These are phyloP conservation scores for Fratercula arctica DNA, from an alignment of 2,797 vertebrate species.

Conservation along the genomic window DNA sequence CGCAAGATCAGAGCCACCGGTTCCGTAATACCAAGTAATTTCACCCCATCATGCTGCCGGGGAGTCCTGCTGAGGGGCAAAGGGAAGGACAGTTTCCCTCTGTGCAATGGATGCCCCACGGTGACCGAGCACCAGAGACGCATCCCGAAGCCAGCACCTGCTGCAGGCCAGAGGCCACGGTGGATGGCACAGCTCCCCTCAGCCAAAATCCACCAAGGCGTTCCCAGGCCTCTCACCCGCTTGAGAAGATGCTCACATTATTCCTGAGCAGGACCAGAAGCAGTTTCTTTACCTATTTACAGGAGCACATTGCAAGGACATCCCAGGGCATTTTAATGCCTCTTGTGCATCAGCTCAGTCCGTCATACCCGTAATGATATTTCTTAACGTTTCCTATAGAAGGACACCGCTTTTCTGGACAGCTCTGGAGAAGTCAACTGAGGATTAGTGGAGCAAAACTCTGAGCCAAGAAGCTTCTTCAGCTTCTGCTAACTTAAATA, in stretches of 20 bases:
- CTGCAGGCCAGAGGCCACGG: not conserved
- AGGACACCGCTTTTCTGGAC: not conserved
- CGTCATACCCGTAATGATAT: not conserved
- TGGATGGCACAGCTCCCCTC: not conserved
- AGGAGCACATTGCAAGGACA: not conserved
- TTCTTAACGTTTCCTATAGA: rapidly evolving
- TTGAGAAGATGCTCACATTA: not conserved
- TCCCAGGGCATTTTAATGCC: not conserved
- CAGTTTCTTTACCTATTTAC: not conserved
- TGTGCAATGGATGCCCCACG: not conserved
- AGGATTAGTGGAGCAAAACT: not conserved
- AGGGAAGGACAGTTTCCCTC: not conserved
- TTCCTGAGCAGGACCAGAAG: not conserved
- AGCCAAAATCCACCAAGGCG: not conserved
- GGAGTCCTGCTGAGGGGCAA: not conserved
- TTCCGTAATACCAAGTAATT: not conserved
- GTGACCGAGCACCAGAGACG: not conserved
- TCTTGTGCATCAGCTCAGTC: not conserved
- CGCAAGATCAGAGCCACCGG: not conserved
- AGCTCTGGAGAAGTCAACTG: not conserved
- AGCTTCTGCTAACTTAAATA: not conserved
- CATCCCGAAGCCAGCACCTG: rapidly evolving
- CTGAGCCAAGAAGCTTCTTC: not conserved
- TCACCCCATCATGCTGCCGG: rapidly evolving
- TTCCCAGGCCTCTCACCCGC: not conserved